A percentile compares a stretch with the other conserved stretches of the same genome.
These are phyloP conservation scores for Aeoliscus strigatus DNA, from an alignment of 2,797 vertebrate genomes.

Conservation along the genomic window DNA sequence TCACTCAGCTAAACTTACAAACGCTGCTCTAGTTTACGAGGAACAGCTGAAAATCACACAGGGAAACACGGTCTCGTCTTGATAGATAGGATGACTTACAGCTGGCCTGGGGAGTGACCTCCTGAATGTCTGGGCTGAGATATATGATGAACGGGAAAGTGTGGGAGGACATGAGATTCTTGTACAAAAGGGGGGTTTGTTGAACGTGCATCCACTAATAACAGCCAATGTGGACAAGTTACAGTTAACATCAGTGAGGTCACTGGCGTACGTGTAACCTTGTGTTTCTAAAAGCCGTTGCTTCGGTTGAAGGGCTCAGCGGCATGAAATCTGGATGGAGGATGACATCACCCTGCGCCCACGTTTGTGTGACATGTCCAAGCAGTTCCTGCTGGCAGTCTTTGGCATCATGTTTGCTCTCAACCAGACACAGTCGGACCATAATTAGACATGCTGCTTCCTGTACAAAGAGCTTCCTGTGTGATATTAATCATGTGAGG, in stretches of 20 bases:
- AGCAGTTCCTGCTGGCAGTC: slow-evolving; percentile 59
- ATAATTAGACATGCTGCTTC: slow-evolving; percentile 76
- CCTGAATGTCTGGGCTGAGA: slow-evolving; percentile 56
- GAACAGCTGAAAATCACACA: slow-evolving; percentile 54
- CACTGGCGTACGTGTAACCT: slow-evolving; percentile 42
- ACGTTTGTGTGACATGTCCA: slow-evolving; percentile 65
- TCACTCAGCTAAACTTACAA: slow-evolving; percentile 61
- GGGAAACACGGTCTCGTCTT: slow-evolving; percentile 24
- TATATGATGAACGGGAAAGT: slow-evolving; percentile 56
- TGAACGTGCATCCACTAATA: slow-evolving; percentile 59
- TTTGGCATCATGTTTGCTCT: slow-evolving; percentile 70
- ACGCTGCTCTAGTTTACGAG: slow-evolving; percentile 59
- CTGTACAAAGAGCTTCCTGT: slow-evolving; percentile 77
- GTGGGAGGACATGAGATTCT: slow-evolving; percentile 64
- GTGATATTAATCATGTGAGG: slow-evolving; percentile 77
- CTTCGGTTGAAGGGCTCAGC: slow-evolving; percentile 74
- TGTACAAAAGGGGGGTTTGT: slow-evolving; percentile 34
- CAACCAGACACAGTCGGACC: slow-evolving; percentile 75
- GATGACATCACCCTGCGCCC: slow-evolving; percentile 81
- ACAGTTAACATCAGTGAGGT: slow-evolving; percentile 53
- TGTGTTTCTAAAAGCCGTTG: slow-evolving; percentile 47
- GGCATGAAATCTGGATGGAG: slow-evolving; percentile 71
- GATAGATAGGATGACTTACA: slow-evolving; percentile 63
- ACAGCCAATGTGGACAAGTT: slow-evolving; percentile 39
- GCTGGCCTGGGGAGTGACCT: slow-evolving; percentile 55